Percentiles rank a stretch among this genome's conserved stretches.
These are phyloP conservation scores for Selenia dentaria DNA, from an alignment of 2,888 invertebrate species.

Conservation along the genomic window DNA sequence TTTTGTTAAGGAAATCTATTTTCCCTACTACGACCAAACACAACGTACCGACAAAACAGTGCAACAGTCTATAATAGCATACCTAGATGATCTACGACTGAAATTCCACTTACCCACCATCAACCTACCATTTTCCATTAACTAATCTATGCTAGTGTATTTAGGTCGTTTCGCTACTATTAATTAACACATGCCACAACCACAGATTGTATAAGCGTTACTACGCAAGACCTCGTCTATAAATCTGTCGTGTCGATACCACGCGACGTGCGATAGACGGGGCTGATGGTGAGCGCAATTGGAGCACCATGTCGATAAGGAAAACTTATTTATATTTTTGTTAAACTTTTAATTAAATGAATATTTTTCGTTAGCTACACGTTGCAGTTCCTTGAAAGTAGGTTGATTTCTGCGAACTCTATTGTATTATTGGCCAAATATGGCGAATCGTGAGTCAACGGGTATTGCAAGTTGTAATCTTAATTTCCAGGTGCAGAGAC, in stretches of 20 bases:
- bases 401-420: too few relatives aligned
- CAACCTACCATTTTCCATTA: background rate
- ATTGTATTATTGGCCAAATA: too few relatives aligned
- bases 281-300: constrained; percentile 15
- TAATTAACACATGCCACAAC: constrained; percentile 70
- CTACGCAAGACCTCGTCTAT: constrained; percentile 43
- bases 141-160: constrained; percentile 5
- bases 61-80: background rate
- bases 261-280: constrained; percentile 38
- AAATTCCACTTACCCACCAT: background rate
- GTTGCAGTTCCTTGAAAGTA: too few relatives aligned
- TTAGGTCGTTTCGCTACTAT: constrained; percentile 53
- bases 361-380: too few relatives aligned
- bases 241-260: constrained; percentile 64
- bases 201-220: background rate
- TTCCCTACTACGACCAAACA: too few relatives aligned
- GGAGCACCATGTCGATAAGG: constrained; percentile 10
- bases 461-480: too few relatives aligned
- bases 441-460: too few relatives aligned
- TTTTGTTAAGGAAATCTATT: too few relatives aligned
- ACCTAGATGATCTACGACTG: background rate
- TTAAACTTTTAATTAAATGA: too few relatives aligned
- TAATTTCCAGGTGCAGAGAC: too few relatives aligned
- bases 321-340: background rate
- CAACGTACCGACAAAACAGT: too few relatives aligned